Evolutionary conservation across 2,113 vertebrate species (phyloP).

Genomic region (Elachura formosa): DNA sequence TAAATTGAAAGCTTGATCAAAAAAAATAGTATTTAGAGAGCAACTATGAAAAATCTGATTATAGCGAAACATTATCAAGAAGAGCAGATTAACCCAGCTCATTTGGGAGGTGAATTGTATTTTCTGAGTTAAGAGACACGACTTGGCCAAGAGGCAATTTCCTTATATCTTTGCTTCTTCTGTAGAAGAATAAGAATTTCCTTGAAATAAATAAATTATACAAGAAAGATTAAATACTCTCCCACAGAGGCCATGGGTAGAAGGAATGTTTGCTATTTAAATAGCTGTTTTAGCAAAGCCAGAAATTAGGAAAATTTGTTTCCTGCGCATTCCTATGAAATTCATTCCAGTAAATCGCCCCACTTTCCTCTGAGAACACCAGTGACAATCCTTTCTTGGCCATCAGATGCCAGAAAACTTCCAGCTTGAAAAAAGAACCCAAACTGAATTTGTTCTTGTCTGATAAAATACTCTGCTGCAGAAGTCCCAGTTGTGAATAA

Average conservation of each 20-base stretch:
- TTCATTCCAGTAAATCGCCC: not conserved
- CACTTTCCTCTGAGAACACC: not conserved
- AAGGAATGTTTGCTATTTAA: not conserved
- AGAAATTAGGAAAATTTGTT: not conserved
- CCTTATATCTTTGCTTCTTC: not conserved
- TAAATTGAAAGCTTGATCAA: slow-evolving; percentile 7
- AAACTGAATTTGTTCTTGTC: not conserved
- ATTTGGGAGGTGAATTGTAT: not conserved
- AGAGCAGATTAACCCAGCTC: not conserved
- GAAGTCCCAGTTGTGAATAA: not conserved
- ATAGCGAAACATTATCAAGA: not conserved
- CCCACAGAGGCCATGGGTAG: not conserved
- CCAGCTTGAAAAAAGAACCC: not conserved
- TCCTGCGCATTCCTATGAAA: not conserved
- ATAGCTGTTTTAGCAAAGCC: not conserved
- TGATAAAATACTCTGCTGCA: not conserved
- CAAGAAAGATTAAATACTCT: not conserved
- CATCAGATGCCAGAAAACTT: not conserved
- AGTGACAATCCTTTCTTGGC: not conserved
- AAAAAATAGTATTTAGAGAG: not conserved
- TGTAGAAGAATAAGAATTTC: not conserved
- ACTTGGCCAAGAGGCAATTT: not conserved
- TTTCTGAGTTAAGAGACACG: not conserved
- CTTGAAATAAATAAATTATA: not conserved
- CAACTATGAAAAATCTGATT: slow-evolving; percentile 1